Evolutionary conservation across 1,140 invertebrate genomes (phyloP).

Genomic region (Notospermus geniculatus): DNA sequence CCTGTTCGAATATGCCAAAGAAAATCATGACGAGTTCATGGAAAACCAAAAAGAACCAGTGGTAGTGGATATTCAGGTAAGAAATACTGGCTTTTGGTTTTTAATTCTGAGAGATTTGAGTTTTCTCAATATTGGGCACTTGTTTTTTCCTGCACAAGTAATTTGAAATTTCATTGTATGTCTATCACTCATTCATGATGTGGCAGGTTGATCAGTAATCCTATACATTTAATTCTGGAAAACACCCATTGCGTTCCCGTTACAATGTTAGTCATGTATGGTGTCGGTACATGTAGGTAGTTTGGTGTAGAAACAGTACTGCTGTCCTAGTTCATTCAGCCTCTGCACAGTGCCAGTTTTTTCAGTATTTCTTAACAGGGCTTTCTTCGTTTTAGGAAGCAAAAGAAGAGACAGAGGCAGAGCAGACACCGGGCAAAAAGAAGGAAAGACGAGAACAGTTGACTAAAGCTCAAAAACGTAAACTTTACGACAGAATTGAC

Average conservation of each 20-base stretch:
- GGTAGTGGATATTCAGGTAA: slow-evolving; percentile 25
- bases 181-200: no score
- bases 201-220: no score
- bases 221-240: no score
- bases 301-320: no score
- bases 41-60: slow-evolving; percentile 66
- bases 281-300: no score
- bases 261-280: no score
- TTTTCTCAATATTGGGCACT: neutral
- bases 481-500: slow-evolving; percentile 66
- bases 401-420: slow-evolving; percentile 24
- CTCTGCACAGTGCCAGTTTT: neutral
- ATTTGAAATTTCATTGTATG: no score
- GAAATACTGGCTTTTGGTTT: neutral
- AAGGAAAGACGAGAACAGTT: slow-evolving; percentile 62
- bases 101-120: neutral
- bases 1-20: slow-evolving; percentile 87
- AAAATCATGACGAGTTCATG: slow-evolving; percentile 72
- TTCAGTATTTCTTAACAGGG: neutral
- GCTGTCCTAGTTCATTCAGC: neutral
- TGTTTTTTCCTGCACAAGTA: neutral
- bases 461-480: slow-evolving; percentile 87
- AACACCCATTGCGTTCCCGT: no score
- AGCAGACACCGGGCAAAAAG: slow-evolving; percentile 31
- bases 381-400: slow-evolving; percentile 9